Percentiles rank a stretch among this genome's conserved stretches.
Evolutionary conservation across 1,140 invertebrate species (phyloP).

Genomic region (Episyrphus balteatus): DNA sequence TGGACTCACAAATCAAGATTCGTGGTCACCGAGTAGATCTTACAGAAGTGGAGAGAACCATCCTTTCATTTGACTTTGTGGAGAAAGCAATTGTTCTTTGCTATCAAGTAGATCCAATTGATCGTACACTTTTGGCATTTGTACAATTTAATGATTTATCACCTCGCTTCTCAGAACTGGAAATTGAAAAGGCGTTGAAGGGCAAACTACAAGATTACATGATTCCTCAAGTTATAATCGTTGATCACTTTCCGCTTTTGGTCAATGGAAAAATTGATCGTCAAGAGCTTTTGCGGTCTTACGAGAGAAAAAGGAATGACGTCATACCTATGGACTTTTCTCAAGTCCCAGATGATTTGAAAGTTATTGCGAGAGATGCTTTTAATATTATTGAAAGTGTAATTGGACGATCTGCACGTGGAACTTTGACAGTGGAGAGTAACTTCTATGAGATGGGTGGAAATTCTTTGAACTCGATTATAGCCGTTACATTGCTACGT

Average conservation of each 20-base stretch:
- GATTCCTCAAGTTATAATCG: conserved; percentile 61
- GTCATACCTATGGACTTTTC: conserved; percentile 46
- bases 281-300: conserved; percentile 58
- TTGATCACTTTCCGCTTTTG: conserved; percentile 62
- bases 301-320: conserved; percentile 51
- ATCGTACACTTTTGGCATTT: conserved; percentile 61
- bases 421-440: conserved; percentile 44
- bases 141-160: conserved; percentile 46
- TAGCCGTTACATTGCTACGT: conserved; percentile 62
- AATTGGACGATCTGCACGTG: conserved; percentile 48
- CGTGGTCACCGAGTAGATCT: conserved; percentile 74
- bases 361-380: conserved; percentile 50
- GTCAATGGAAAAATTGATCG: conserved; percentile 80
- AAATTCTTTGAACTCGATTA: conserved; percentile 76
- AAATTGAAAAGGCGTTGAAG: conserved; percentile 52
- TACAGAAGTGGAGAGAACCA: conserved; percentile 63
- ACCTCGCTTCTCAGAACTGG: conserved; percentile 41
- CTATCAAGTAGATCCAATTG: conserved; percentile 60
- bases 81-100: conserved; percentile 56
- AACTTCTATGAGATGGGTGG: conserved; percentile 79
- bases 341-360: conserved; percentile 45
- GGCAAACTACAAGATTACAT: conserved; percentile 59
- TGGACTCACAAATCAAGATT: conserved; percentile 79
- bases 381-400: conserved; percentile 61
- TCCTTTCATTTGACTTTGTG: conserved; percentile 24